These are phyloP conservation scores for Pseudopipra pipra DNA, from an alignment of 2,113 vertebrate genomes.

Conservation along the genomic window DNA sequence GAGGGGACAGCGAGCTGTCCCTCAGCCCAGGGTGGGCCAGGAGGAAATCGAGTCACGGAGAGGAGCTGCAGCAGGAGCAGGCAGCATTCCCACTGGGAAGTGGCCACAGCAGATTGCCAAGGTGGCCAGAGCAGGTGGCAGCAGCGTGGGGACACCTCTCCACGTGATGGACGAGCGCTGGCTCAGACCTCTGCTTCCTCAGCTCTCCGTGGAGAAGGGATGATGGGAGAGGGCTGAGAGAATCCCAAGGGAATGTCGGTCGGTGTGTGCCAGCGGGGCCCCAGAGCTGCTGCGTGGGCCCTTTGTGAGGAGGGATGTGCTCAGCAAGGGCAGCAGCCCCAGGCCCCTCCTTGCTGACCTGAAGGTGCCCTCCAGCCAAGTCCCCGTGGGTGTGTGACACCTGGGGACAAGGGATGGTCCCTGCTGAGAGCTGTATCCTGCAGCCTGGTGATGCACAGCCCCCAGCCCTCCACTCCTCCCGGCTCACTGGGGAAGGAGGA, in stretches of 20 bases:
- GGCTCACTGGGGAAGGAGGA: neutral
- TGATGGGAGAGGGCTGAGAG: neutral
- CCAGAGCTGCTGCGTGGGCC: constrained; percentile 7
- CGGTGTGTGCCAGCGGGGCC: fast-evolving
- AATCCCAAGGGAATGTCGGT: neutral
- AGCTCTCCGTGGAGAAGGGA: neutral
- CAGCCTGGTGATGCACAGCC: fast-evolving
- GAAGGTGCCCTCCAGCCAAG: neutral
- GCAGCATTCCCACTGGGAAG: fast-evolving
- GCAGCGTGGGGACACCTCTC: neutral
- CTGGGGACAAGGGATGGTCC: neutral
- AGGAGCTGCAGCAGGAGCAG: neutral
- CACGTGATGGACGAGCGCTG: neutral
- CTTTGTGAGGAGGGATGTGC: neutral
- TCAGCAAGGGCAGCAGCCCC: neutral
- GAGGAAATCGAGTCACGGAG: fast-evolving
- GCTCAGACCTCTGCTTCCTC: constrained; percentile 54
- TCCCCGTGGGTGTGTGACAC: neutral
- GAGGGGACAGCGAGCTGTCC: neutral
- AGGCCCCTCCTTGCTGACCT: neutral
- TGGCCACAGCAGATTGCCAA: neutral
- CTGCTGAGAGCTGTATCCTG: neutral
- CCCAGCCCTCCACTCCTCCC: neutral
- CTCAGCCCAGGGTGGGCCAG: neutral
- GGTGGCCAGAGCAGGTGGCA: neutral